Evolutionary conservation across 2,888 invertebrate genomes (phyloP), one percentile per base, ranked within the genome.

Genomic region (Meloe dianella): DNA sequence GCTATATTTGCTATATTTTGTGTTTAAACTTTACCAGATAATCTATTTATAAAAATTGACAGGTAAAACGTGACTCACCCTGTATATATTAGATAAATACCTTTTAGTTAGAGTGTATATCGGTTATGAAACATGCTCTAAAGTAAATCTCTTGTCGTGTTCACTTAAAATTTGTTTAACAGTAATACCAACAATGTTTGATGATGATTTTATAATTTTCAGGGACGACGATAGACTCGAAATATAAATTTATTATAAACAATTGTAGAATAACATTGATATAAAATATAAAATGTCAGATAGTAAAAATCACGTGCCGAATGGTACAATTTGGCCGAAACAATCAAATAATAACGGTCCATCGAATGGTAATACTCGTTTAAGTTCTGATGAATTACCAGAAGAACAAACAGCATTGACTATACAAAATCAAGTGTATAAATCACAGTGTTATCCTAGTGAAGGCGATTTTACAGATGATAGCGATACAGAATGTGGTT

Each of bases 401-500:
- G 81, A 81, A 69, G 83, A 83, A 72, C 80, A 79, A 69, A 82
- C 80, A 32, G 79, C 80, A 22, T 75, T 83, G 38, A 81, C 82
- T 6, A 76, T 78, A 57, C 75, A 78, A 29, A 75, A 74, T 54
- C 79, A 77, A 56, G 75, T 69, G 64, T 73, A 76, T 66, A 77
- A 75, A 68, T 71, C 78, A 8, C 81, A 80, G 71, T 77, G 78
- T 69, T 74, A 75, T 67, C 71, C 74, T 10, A 74, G 72, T 66
- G 79, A 81, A 41, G 77, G 77, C 61, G 79, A 77, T 60, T 75
- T 79, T 61, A 71, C 69, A 69, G 85, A 84, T 68, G 85, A 85
- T 47, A 85, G 84, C 62, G 86, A 86, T 70, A 87, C 90, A 73
- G 88, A 87, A 77, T 95, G 95, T 84, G 95, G 95, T 60, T 87